Conservation (phyloP, 2,888 invertebrate genomes). For the Mythimna albipuncta region DNA sequence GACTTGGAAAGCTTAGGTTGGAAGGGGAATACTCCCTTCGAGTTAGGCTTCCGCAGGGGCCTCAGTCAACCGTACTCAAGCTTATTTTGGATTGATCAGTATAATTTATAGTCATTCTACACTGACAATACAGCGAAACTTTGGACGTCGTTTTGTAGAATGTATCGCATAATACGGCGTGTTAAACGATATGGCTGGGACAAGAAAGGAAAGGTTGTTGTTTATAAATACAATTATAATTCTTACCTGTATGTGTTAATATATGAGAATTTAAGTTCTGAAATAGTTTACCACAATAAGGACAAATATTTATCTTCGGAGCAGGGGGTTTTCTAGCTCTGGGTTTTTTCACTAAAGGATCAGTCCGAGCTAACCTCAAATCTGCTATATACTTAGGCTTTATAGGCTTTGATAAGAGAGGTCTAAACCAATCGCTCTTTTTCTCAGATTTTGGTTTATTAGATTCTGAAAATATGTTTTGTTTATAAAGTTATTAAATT, state of each 20-base stretch:
- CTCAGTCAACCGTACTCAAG: too few species aligned
- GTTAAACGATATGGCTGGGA: too few species aligned
- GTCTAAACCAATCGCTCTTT: constrained; percentile 12
- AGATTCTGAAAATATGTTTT: constrained; percentile 31
- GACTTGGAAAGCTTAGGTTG: too few species aligned
- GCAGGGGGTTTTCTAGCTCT: constrained; percentile 11
- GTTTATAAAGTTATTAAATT: neutral
- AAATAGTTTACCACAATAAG: constrained; percentile 77
- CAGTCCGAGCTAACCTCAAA: constrained; percentile 63
- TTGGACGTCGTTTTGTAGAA: too few species aligned
- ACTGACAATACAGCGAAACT: too few species aligned
- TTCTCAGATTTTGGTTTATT: neutral
- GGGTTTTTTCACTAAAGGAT: constrained; percentile 7
- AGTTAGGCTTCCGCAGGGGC: too few species aligned
- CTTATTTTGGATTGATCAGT: too few species aligned
- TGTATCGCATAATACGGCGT: too few species aligned
- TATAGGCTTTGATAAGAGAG: constrained; percentile 59
- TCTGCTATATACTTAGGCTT: constrained; percentile 74
- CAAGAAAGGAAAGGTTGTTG: too few species aligned
- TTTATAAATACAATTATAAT: neutral
- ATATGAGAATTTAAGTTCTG: constrained; percentile 71
- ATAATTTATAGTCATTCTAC: too few species aligned
- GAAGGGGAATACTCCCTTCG: too few species aligned
- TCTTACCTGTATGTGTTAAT: constrained; percentile 72
- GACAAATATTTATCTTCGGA: constrained; percentile 70